A percentile compares a stretch with the other conserved stretches of the same genome.
Conservation (phyloP, 2,888 invertebrate genomes). For the Dicroscelio sp. region DNA sequence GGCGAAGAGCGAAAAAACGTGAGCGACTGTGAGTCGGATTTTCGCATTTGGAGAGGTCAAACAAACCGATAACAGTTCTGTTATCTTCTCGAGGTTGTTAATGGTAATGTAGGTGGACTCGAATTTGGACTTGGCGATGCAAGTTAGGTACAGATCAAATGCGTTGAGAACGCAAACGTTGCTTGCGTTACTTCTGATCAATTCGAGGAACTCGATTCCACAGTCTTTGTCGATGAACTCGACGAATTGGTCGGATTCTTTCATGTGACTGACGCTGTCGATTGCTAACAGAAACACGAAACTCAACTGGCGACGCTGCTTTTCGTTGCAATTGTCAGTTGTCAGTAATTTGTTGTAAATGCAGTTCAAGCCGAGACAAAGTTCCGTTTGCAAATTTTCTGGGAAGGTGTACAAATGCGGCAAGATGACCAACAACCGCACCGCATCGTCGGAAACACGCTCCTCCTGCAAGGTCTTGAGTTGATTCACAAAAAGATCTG, state of each 20-base stretch:
- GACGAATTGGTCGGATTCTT: slow-evolving; percentile 92
- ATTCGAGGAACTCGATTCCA: slow-evolving; percentile 83
- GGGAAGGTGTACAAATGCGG: slow-evolving; percentile 88
- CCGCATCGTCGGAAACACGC: slow-evolving; percentile 83
- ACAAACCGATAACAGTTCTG: slow-evolving; percentile 83
- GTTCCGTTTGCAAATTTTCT: slow-evolving; percentile 79
- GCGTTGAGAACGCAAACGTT: slow-evolving; percentile 87
- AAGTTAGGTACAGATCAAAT: slow-evolving; percentile 88
- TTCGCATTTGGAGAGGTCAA: slow-evolving; percentile 88
- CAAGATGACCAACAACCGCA: slow-evolving; percentile 88
- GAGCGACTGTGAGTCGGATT: slow-evolving; percentile 94
- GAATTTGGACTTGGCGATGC: slow-evolving; percentile 83
- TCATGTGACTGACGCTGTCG: slow-evolving; percentile 93
- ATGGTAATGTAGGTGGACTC: slow-evolving; percentile 85
- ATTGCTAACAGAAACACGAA: slow-evolving; percentile 92
- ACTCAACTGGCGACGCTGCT: slow-evolving; percentile 80
- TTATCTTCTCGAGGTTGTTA: slow-evolving; percentile 80
- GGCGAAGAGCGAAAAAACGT: slow-evolving; percentile 95
- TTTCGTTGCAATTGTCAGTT: slow-evolving; percentile 27
- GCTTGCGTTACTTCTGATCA: slow-evolving; percentile 84
- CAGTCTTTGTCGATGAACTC: slow-evolving; percentile 89
- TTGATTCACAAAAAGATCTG: slow-evolving; percentile 82
- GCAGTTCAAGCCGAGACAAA: slow-evolving; percentile 83
- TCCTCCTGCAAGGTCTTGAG: slow-evolving; percentile 85
- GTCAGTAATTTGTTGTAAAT: slow-evolving; percentile 84